Base-by-base conservation (phyloP, 2,113 vertebrate genomes). In the Hypomesus transpacificus region DNA sequence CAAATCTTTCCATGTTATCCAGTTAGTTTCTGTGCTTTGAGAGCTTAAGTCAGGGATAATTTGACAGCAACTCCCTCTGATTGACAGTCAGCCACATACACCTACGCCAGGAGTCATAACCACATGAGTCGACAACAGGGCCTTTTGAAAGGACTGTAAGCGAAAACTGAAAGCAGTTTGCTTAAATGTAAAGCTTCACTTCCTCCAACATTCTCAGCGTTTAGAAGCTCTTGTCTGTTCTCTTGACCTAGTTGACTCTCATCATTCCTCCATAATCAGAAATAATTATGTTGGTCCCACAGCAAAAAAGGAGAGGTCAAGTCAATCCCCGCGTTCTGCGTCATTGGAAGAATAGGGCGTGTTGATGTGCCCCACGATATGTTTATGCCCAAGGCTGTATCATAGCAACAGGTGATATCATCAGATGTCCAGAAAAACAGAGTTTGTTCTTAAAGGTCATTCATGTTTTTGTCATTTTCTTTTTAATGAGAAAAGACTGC, bases 221-320 rank as follows among this genome's bases (percentile, higher is more conserved):
- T 46, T 46, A 7, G 39, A 46, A 9, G 39, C 39, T 46, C 39
- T 46, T 46, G 39, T 46, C 39, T 11, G 39, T 46, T 46, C 39
- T 46, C 39, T 46, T 46, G 39, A 9, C 39, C 39, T 46, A 46
- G 39, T 46, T 46, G 39, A 46, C 7, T 46, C 39, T 46, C 9
- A 46, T 46, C 39, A 46, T 46, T 13, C 39, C 13, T 46, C 9
- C 39, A 46, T 46, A 13, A 46, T 46, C 39, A 46, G 39, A 13
- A 46, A 7, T 46, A 9, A 21, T 59, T 3, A 20, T 59, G 57
- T 22, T 59, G 6, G n/a, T 56, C 54, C 54, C 13, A 17, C 31
- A 52, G 80, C 77, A 65, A 82, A 80, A 82, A 83, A 74, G 75
- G 72, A 70, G 26, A 72, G 79, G 78, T 80, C 70, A 76, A 70